Evolutionary conservation across 2,797 vertebrate species (phyloP), one percentile per base, ranked within the genome.

Genomic region (Leptodactylus fallax): DNA sequence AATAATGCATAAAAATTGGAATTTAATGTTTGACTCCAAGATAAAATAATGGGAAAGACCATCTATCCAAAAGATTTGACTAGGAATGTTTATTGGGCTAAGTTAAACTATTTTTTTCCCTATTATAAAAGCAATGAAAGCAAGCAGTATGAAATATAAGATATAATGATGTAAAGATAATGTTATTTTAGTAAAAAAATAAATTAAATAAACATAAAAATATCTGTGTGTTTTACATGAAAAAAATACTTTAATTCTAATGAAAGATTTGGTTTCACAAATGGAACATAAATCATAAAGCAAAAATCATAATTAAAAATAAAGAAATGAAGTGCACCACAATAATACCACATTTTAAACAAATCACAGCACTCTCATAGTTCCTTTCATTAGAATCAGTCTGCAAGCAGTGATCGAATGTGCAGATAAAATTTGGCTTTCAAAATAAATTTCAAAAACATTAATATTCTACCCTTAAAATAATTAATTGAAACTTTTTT

Each of bases 401-500:
- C 51, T 78, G 81, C 87, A 87, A 87, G 81, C 87, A 83, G 81
- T 87, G 87, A 83, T 87, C 87, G 81, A 87, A 87, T 79, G 23
- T 56, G 60, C 60, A 51, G 21, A 12, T 61, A 49, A 51, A 65
- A 58, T 10, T 79, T 79, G 17, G 1, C 21, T 51, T 23, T 3
- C 1, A 61, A 61, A 81, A n/a, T 2, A 3, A 63, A 16, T 49
- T 63, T 49, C 12, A 47, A 80, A 81, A 61, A 14, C 7, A 21
- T 13, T n/a, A 17, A n/a, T 63, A 13, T 19, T 45, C 27, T 58
- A 0, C 3, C 7, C 21, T 19, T 27, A 27, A 55, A 7, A 79
- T 79, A 11, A 79, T 80, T 81, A 11, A 81, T 81, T n/a, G n/a
- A n/a, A n/a, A n/a, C n/a, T n/a, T n/a, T n/a, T n/a, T n/a, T n/a